Percentiles rank a stretch among this genome's conserved stretches.
These are phyloP conservation scores for Mixornis gularis DNA, from an alignment of 2,113 vertebrate species.

Conservation along the genomic window DNA sequence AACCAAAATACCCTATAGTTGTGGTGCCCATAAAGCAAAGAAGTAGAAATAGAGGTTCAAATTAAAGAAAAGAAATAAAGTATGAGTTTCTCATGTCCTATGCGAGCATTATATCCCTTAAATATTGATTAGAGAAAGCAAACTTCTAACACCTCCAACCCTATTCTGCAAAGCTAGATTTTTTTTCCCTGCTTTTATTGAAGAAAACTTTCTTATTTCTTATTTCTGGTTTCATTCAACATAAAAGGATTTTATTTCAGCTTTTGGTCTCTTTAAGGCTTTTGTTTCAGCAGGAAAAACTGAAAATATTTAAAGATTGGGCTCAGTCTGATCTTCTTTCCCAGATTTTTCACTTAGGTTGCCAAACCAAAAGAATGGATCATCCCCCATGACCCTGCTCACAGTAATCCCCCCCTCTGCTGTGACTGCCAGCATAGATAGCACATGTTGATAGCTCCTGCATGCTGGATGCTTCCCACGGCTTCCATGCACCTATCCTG, in stretches of 20 bases:
- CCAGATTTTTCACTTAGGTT: conserved; percentile 54
- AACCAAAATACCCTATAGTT: conserved; percentile 28
- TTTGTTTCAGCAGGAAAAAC: conserved; percentile 55
- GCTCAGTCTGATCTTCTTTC: conserved; percentile 34
- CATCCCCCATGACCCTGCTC: conserved; percentile 10
- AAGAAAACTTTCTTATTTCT: conserved; percentile 46
- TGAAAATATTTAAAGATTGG: conserved; percentile 51
- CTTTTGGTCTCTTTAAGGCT: conserved; percentile 47
- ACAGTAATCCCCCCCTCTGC: background rate
- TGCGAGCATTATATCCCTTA: background rate
- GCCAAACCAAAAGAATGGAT: conserved; percentile 55
- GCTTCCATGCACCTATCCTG: conserved; percentile 35
- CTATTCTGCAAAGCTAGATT: background rate
- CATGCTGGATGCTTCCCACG: conserved; percentile 32
- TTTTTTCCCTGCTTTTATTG: background rate
- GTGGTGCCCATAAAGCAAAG: background rate
- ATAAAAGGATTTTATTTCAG: conserved; percentile 30
- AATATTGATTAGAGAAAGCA: conserved; percentile 4
- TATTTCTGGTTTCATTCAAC: conserved; percentile 58
- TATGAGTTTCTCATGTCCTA: background rate
- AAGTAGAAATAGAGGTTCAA: background rate
- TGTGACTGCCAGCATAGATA: conserved; percentile 46
- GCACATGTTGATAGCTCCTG: conserved; percentile 26
- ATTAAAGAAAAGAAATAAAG: background rate
- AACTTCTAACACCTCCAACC: conserved; percentile 1